Conservation (phyloP, 2,888 invertebrate genomes). For the Lochmaea capreae region DNA sequence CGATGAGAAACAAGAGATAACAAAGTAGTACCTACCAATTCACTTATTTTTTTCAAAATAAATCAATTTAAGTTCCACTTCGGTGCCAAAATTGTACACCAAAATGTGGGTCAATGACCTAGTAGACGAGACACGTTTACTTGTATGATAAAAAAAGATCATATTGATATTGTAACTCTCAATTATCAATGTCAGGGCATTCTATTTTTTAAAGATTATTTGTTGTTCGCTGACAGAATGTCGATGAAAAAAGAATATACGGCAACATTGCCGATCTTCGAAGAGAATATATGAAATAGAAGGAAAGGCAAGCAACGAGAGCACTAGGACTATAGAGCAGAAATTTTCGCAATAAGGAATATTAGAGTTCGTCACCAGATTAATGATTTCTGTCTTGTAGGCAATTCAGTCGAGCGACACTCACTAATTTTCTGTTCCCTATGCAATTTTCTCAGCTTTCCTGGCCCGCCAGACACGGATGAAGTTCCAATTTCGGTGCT, state of each 20-base stretch:
- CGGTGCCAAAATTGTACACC: no score
- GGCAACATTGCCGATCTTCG: slow-evolving; percentile 9
- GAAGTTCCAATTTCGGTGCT: slow-evolving; percentile 28
- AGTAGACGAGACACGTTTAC: no score
- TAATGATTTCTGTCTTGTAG: slow-evolving; percentile 57
- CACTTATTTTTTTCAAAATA: no score
- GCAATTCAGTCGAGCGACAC: slow-evolving; percentile 41
- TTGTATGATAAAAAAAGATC: no score
- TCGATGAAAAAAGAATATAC: slow-evolving; percentile 1
- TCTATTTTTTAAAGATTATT: background rate
- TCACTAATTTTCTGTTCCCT: slow-evolving; percentile 57
- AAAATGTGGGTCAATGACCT: no score
- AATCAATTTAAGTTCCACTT: no score
- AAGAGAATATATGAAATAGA: slow-evolving; percentile 18
- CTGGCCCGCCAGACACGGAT: slow-evolving; percentile 29
- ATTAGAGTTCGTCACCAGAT: slow-evolving; percentile 51
- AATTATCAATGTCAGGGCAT: background rate
- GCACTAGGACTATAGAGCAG: slow-evolving; percentile 25
- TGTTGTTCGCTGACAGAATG: background rate
- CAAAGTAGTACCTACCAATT: no score
- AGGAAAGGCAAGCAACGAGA: slow-evolving; percentile 25
- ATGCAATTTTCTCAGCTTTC: slow-evolving; percentile 38
- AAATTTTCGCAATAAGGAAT: slow-evolving; percentile 50
- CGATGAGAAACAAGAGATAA: no score
- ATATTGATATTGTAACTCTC: no score